Evolutionary conservation across 2,888 invertebrate genomes (phyloP).

Genomic region (Unio delphinus): DNA sequence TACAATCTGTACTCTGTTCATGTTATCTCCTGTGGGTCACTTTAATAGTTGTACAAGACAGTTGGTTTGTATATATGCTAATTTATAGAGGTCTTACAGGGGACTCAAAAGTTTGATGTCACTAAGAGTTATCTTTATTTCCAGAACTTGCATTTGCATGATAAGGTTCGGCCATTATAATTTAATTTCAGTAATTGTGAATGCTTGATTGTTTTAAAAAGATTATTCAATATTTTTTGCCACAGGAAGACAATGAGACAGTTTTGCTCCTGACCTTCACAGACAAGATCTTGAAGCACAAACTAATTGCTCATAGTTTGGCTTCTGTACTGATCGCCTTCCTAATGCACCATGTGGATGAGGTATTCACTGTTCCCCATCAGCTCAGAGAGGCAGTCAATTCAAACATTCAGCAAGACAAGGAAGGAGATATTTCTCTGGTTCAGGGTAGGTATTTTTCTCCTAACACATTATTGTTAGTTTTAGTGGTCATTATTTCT

Average conservation of each 20-base stretch:
- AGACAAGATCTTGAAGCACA: slow-evolving; percentile 57
- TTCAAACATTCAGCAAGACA: slow-evolving; percentile 28
- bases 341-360: slow-evolving; percentile 58
- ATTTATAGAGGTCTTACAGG: too few species aligned
- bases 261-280: slow-evolving; percentile 57
- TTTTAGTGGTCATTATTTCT: not conserved
- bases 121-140: too few species aligned
- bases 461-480: not conserved
- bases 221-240: not conserved
- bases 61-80: too few species aligned
- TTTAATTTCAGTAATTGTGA: too few species aligned
- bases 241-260: slow-evolving; percentile 57
- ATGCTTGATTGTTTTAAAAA: too few species aligned
- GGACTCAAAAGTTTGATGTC: too few species aligned
- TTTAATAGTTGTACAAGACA: too few species aligned
- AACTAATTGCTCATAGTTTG: slow-evolving; percentile 59
- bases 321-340: slow-evolving; percentile 60
- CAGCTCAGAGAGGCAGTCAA: slow-evolving; percentile 55
- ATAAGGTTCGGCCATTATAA: too few species aligned
- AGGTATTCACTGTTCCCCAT: slow-evolving; percentile 58
- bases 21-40: too few species aligned
- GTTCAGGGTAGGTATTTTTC: slow-evolving; percentile 27
- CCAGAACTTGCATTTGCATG: too few species aligned
- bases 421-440: slow-evolving; percentile 33
- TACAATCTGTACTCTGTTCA: too few species aligned